Percentiles rank a stretch among this genome's conserved stretches.
Conservation (phyloP, 2,113 vertebrate genomes). For the Cromileptes altivelis region DNA sequence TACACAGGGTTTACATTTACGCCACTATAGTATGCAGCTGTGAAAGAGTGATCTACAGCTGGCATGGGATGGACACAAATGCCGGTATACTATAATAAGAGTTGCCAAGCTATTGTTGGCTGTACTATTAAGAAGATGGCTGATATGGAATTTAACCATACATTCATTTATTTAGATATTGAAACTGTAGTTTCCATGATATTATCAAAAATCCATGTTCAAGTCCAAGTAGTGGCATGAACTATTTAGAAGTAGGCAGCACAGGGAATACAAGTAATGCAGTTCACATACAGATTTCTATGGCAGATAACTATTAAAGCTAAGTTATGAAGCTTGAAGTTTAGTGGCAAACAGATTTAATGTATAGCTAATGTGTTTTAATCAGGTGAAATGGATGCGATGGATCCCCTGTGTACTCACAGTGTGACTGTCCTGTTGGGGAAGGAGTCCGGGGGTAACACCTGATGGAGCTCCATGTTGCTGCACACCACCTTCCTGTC, state of each 20-base stretch:
- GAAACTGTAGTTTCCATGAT: background rate
- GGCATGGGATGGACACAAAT: background rate
- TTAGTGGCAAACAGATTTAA: too few species aligned
- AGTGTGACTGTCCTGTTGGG: constrained; percentile 93
- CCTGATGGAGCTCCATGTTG: constrained; percentile 91
- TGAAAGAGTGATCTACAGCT: constrained; percentile 23
- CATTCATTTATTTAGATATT: too few species aligned
- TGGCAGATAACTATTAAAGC: background rate
- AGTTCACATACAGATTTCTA: background rate
- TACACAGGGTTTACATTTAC: constrained; percentile 51
- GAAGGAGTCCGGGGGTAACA: constrained; percentile 87
- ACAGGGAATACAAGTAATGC: too few species aligned
- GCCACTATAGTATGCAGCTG: constrained; percentile 34
- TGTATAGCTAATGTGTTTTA: background rate
- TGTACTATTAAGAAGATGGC: background rate
- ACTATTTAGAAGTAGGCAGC: background rate
- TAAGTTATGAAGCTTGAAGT: background rate
- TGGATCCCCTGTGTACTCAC: constrained; percentile 87
- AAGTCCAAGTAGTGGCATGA: background rate
- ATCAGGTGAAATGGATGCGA: background rate
- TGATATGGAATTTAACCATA: background rate
- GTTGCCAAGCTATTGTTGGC: background rate
- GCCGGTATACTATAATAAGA: background rate
- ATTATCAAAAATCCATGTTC: too few species aligned
- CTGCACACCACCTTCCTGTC: constrained; percentile 91